Evolutionary conservation across 2,797 vertebrate species (phyloP).

Genomic region (Ceryle rudis): DNA sequence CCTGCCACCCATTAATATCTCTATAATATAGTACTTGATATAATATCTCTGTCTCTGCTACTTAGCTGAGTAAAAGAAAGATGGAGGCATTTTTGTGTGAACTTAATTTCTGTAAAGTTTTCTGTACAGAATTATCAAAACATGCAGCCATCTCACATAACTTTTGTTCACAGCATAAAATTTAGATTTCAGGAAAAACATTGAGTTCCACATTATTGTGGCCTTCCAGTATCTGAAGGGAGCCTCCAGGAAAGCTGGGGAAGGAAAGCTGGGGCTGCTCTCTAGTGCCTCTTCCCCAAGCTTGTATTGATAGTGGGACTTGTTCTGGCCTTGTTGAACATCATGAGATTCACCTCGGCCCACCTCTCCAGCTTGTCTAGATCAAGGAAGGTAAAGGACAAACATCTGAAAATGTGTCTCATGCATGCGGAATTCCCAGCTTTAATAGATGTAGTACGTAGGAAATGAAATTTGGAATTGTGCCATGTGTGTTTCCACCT

Average conservation of each 20-base stretch:
- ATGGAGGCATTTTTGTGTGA: not conserved
- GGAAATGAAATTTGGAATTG: not conserved
- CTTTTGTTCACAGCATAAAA: not conserved
- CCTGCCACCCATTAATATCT: not conserved
- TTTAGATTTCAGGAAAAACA: not conserved
- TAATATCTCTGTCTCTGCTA: not conserved
- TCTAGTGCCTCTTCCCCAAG: too few relatives aligned
- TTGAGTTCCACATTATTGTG: not conserved
- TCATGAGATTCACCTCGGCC: too few relatives aligned
- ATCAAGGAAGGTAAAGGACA: not conserved
- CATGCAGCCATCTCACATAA: not conserved
- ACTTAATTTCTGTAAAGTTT: not conserved
- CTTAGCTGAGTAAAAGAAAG: not conserved
- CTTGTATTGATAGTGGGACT: too few relatives aligned
- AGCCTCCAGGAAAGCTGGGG: too few relatives aligned
- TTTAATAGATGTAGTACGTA: not conserved
- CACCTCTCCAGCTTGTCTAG: too few relatives aligned
- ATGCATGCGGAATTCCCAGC: not conserved
- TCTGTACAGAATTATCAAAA: not conserved
- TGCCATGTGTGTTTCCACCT: not conserved
- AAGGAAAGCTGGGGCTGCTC: too few relatives aligned
- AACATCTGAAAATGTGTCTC: not conserved
- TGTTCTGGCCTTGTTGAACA: too few relatives aligned
- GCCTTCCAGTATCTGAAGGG: too few relatives aligned
- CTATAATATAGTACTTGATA: not conserved